These are phyloP conservation scores for Menura novaehollandiae DNA, from an alignment of 2,113 vertebrate species.

Conservation along the genomic window DNA sequence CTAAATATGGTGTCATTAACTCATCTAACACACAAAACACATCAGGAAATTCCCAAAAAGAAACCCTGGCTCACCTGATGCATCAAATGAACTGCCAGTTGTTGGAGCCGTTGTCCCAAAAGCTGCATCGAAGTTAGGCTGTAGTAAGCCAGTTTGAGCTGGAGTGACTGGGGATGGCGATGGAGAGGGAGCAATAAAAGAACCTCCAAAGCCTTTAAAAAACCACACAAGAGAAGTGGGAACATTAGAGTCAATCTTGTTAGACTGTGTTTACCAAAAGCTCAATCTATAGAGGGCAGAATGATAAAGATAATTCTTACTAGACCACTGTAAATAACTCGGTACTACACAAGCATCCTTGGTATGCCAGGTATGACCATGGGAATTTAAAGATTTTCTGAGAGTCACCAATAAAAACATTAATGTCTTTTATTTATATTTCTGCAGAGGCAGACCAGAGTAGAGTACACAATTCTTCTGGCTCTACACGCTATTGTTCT, in stretches of 20 bases:
- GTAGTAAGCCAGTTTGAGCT: constrained; percentile 83
- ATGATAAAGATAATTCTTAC: not conserved
- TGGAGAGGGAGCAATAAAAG: constrained; percentile 79
- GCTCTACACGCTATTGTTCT: not conserved
- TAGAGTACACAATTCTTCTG: not conserved
- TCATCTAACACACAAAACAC: not conserved
- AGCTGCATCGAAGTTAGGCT: constrained; percentile 81
- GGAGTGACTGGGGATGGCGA: constrained; percentile 80
- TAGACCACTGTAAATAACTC: not conserved
- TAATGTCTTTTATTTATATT: not conserved
- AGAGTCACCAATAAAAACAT: not conserved
- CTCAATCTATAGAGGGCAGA: not conserved
- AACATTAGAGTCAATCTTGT: not conserved
- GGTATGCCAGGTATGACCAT: not conserved
- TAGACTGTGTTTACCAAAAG: not conserved
- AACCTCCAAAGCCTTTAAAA: constrained; percentile 77
- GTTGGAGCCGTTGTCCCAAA: constrained; percentile 76
- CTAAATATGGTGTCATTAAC: not conserved
- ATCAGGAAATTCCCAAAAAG: not conserved
- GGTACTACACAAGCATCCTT: not conserved
- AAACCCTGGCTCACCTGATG: constrained; percentile 82
- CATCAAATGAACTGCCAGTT: constrained; percentile 82
- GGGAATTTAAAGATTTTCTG: not conserved
- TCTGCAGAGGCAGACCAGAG: not conserved
- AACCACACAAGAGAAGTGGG: not conserved